These are phyloP conservation scores for Epinotia demarniana DNA, from an alignment of 2,888 invertebrate genomes.

Conservation along the genomic window DNA sequence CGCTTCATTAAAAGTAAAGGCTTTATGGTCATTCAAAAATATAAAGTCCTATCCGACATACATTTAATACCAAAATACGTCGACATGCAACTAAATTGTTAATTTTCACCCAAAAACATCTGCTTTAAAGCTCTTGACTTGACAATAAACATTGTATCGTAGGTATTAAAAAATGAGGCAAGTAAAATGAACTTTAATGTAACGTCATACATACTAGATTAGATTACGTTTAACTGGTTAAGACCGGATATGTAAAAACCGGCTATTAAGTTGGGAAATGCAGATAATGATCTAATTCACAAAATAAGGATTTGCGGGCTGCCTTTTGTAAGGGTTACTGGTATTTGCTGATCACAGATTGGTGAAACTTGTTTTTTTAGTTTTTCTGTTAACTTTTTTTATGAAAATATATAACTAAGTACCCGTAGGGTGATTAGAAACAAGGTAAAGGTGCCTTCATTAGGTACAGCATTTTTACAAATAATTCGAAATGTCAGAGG, in stretches of 20 bases:
- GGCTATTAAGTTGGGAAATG: slow-evolving; percentile 64
- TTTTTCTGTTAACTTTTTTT: too few species aligned
- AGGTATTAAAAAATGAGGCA: slow-evolving; percentile 52
- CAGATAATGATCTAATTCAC: slow-evolving; percentile 78
- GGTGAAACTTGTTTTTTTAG: too few species aligned
- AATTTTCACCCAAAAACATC: slow-evolving; percentile 49
- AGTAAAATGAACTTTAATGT: slow-evolving; percentile 45
- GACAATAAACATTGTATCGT: slow-evolving; percentile 64
- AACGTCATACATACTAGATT: slow-evolving; percentile 38
- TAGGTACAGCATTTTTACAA: too few species aligned
- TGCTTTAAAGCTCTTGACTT: slow-evolving; percentile 59
- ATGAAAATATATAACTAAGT: too few species aligned
- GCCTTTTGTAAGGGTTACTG: slow-evolving; percentile 40
- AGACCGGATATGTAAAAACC: slow-evolving; percentile 65
- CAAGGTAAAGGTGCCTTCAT: too few species aligned
- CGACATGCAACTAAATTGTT: background rate
- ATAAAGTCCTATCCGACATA: background rate
- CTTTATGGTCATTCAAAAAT: background rate
- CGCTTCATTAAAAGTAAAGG: slow-evolving; percentile 50
- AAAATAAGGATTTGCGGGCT: slow-evolving; percentile 69
- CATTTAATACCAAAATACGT: background rate
- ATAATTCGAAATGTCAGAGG: too few species aligned
- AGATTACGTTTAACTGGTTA: slow-evolving; percentile 44
- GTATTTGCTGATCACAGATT: background rate
- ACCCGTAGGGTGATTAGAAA: too few species aligned